These are phyloP conservation scores for Onychomys leucogaster DNA, from an alignment of 2,797 vertebrate species.

Conservation along the genomic window DNA sequence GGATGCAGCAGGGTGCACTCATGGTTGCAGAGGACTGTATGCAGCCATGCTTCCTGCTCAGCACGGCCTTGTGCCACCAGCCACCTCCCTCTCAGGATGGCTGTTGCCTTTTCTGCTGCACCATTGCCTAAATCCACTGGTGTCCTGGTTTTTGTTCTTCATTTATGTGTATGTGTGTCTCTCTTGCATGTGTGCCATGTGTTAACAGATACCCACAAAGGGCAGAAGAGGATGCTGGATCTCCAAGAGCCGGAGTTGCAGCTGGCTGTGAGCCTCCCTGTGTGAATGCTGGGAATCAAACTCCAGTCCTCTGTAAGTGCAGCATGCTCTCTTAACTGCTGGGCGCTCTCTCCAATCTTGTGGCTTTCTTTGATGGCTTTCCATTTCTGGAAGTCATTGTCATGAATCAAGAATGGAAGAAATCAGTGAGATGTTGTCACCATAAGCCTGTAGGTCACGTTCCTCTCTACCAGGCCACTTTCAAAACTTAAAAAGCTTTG, in stretches of 20 bases:
- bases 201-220: not conserved
- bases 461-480: not conserved
- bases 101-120: not conserved
- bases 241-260: not conserved
- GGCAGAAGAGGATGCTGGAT: not conserved
- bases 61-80: not conserved
- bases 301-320: no score
- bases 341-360: not conserved
- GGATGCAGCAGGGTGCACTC: not conserved
- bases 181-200: not conserved
- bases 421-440: not conserved
- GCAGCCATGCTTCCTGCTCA: fast-evolving
- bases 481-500: not conserved
- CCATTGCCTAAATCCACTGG: no score
- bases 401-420: not conserved
- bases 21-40: not conserved
- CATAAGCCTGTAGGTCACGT: not conserved
- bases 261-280: not conserved
- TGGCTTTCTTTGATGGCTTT: not conserved
- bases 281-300: no score
- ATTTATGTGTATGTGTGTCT: not conserved
- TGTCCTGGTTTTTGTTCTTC: no score
- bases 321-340: not conserved
- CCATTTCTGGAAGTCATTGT: not conserved
- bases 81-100: not conserved